phyloP scores from a whole-genome alignment of 37 sponge, comb jelly and placozoan species.

The Axinella damicornis region DNA sequence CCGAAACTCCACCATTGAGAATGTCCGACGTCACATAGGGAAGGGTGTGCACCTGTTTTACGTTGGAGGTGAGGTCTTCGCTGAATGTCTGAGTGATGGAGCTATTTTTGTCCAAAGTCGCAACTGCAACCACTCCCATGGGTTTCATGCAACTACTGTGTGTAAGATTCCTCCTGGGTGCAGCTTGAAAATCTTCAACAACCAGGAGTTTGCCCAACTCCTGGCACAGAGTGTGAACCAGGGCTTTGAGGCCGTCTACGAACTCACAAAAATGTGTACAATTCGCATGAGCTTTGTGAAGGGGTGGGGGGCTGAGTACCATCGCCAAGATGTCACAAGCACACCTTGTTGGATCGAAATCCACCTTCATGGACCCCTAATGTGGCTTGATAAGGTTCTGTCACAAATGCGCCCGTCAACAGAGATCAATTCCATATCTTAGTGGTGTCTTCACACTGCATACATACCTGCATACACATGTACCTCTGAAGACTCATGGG shows the following conservation, averaged over 20 bases:
- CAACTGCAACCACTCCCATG: constrained; percentile 91
- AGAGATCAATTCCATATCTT: constrained; percentile 32
- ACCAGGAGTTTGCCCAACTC: constrained; percentile 94
- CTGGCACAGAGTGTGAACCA: constrained; percentile 87
- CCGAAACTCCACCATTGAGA: constrained; percentile 97
- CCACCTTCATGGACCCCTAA: constrained; percentile 93
- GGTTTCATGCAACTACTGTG: constrained; percentile 96
- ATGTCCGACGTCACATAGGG: constrained; percentile 95
- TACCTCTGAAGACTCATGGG: no score
- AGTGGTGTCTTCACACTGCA: not conserved
- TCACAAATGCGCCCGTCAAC: constrained; percentile 74
- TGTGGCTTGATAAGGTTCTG: constrained; percentile 95
- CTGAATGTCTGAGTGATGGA: constrained; percentile 94
- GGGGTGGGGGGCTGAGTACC: constrained; percentile 99
- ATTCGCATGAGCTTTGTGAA: constrained; percentile 98
- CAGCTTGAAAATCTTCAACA: constrained; percentile 96
- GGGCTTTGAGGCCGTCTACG: constrained; percentile 93
- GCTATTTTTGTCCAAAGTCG: constrained; percentile 96
- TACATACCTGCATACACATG: no score
- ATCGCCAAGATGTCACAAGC: constrained; percentile 96
- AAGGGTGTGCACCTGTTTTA: constrained; percentile 95
- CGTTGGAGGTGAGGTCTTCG: constrained; percentile 95
- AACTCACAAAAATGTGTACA: constrained; percentile 95
- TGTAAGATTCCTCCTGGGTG: constrained; percentile 96
- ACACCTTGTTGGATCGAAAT: constrained; percentile 99